Conservation (phyloP, 2,797 vertebrate species). For the Lithobates pipiens region DNA sequence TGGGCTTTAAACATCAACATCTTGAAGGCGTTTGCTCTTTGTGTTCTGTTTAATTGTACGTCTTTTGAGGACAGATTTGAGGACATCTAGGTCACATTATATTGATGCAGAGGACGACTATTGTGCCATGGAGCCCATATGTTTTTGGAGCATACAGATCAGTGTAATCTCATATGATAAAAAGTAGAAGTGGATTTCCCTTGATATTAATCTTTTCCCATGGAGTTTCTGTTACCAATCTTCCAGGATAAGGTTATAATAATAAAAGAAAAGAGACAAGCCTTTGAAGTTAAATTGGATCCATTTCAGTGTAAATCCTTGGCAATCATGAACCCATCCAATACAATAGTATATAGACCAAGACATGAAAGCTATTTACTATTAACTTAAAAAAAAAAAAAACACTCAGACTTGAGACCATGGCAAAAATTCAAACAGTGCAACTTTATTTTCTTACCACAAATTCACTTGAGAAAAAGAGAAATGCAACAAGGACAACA, state of each 20-base stretch:
- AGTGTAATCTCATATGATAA: not conserved
- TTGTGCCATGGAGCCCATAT: not conserved
- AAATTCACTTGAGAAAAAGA: constrained; percentile 53
- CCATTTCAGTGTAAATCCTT: constrained; percentile 19
- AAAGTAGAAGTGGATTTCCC: not conserved
- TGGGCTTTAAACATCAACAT: not conserved
- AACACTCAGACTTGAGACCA: constrained; percentile 3
- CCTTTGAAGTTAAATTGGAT: constrained; percentile 31
- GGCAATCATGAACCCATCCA: not conserved
- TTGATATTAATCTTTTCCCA: constrained; percentile 32
- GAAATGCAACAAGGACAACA: constrained; percentile 36
- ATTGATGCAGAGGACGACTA: not conserved
- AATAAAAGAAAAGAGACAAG: constrained; percentile 1
- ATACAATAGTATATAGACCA: not conserved
- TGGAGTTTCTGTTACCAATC: constrained; percentile 10
- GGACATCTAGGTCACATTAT: not conserved
- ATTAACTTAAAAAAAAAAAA: constrained; percentile 12
- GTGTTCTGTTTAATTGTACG: not conserved
- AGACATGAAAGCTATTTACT: not conserved
- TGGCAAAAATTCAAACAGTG: constrained; percentile 51
- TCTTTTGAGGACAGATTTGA: not conserved
- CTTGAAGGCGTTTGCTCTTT: not conserved
- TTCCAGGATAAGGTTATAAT: constrained; percentile 27
- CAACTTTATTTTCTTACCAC: constrained; percentile 59
- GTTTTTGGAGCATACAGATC: not conserved